phyloP scores from a whole-genome alignment of 2,797 vertebrate species.

The Clarias platycephalus region DNA sequence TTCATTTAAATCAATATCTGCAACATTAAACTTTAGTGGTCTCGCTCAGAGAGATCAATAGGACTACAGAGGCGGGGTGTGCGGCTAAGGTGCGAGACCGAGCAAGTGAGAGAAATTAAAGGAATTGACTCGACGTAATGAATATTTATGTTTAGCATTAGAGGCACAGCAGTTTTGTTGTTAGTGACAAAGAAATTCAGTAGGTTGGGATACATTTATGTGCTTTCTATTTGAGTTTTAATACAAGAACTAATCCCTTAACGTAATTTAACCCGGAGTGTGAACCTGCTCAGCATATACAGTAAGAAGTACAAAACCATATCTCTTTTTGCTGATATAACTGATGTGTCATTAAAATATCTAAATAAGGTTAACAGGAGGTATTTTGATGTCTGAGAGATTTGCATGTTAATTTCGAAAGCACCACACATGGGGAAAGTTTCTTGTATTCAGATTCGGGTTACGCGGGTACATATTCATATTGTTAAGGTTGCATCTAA shows the following conservation, averaged over 20 bases:
- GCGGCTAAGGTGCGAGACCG: conserved; percentile 5
- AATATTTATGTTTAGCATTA: not conserved
- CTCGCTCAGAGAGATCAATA: conserved; percentile 70
- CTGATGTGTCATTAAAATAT: not conserved
- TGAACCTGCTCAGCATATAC: not conserved
- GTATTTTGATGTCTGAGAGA: not conserved
- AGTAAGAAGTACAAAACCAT: not conserved
- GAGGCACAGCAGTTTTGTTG: not conserved
- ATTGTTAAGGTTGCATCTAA: not conserved
- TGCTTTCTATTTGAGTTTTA: no score
- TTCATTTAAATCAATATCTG: conserved; percentile 73
- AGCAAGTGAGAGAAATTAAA: not conserved
- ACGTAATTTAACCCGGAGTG: not conserved
- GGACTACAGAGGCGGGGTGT: conserved; percentile 49
- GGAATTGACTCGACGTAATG: not conserved
- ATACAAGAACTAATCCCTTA: no score
- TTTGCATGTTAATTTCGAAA: not conserved
- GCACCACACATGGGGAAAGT: not conserved
- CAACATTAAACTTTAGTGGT: conserved; percentile 78
- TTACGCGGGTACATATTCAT: not conserved
- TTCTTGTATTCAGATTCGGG: not conserved
- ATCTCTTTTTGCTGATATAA: not conserved
- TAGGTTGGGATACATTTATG: not conserved
- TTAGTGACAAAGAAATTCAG: not conserved
- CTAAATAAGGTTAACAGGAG: not conserved